Percentiles rank a stretch among this genome's conserved stretches.
These are phyloP conservation scores for Tenthredo mesomela DNA, from an alignment of 2,888 invertebrate species.

Conservation along the genomic window DNA sequence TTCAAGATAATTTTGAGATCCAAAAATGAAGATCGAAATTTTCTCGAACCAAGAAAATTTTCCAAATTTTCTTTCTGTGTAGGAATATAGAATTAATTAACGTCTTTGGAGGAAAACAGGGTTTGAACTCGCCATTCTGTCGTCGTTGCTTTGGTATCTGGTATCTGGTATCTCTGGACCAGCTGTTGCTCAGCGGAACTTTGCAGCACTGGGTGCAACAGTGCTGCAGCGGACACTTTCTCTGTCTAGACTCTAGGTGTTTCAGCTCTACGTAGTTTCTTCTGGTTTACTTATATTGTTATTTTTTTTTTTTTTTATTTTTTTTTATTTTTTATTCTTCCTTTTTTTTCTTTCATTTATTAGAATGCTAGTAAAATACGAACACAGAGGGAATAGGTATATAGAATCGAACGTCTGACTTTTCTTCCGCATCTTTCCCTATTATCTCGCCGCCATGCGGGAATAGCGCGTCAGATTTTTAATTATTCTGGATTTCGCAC, in stretches of 20 bases:
- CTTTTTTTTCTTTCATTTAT: no score
- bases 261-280: not conserved
- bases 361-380: not conserved
- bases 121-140: not conserved
- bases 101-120: constrained; percentile 18
- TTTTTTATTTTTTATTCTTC: no score
- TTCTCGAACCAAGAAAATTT: no score
- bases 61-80: no score
- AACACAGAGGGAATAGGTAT: no score
- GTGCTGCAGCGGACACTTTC: not conserved
- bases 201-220: not conserved
- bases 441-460: no score
- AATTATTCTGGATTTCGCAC: not conserved
- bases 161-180: constrained; percentile 9
- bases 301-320: not conserved
- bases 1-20: no score
- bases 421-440: not conserved
- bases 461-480: no score
- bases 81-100: not conserved
- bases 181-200: constrained; percentile 2
- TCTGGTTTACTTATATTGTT: not conserved
- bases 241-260: not conserved
- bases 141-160: not conserved
- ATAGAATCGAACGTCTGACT: not conserved
- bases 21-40: no score